Percentiles rank a stretch among this genome's conserved stretches.
phyloP scores from a whole-genome alignment of 1,140 invertebrate genomes.

The Drosophila nebulosa region DNA sequence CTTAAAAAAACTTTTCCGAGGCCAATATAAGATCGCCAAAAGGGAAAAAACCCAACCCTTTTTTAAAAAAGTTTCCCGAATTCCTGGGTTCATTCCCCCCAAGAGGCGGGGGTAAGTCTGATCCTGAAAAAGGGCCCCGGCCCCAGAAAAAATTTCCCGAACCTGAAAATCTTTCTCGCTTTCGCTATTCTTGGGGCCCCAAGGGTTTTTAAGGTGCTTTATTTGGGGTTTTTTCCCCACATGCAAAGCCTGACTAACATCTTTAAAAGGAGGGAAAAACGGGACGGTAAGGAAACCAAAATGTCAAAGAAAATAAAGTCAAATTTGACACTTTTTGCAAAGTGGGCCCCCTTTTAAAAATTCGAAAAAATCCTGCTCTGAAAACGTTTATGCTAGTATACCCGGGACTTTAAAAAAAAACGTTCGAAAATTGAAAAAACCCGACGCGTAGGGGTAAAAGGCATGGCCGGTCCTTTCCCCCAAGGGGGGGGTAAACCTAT shows the following conservation, averaged over 20 bases:
- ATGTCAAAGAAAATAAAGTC: background rate
- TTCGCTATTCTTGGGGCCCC: background rate
- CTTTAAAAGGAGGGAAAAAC: background rate
- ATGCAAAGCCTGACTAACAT: background rate
- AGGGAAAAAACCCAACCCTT: background rate
- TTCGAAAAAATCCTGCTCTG: background rate
- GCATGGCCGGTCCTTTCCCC: background rate
- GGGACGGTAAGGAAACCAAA: background rate
- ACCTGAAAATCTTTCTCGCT: background rate
- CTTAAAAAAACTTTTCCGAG: background rate
- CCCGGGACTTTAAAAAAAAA: background rate
- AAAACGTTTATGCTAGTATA: background rate
- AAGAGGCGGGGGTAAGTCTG: background rate
- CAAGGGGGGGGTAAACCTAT: slow-evolving; percentile 3
- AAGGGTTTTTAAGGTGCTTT: background rate
- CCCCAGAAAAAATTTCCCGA: background rate
- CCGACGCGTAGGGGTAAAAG: background rate
- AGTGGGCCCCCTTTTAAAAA: background rate
- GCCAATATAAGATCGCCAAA: background rate
- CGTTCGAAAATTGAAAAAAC: background rate
- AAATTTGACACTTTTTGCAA: background rate
- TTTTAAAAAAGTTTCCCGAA: background rate
- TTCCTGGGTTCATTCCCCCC: background rate
- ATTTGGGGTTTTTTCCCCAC: background rate
- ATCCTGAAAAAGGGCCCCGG: background rate